Conservation (phyloP, 2,113 vertebrate genomes). For the Eulemur rufifrons region DNA sequence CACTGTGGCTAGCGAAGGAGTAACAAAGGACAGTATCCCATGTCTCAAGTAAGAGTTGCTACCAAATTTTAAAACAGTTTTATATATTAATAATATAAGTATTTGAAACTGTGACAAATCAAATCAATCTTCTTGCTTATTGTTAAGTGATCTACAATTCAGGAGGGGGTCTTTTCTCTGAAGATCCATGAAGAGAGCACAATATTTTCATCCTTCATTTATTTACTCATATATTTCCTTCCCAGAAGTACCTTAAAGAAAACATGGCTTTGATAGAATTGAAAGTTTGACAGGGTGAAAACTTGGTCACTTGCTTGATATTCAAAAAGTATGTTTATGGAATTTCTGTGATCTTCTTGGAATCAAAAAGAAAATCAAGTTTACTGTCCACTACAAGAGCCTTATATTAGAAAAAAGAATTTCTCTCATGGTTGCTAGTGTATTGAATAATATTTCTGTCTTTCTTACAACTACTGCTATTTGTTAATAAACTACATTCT, state of each 20-base stretch:
- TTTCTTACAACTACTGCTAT: neutral
- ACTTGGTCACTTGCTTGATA: neutral
- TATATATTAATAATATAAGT: neutral
- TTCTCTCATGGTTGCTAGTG: neutral
- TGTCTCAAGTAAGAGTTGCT: conserved; percentile 91
- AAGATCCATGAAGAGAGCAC: neutral
- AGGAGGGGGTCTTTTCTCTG: neutral
- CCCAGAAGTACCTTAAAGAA: neutral
- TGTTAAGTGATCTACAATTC: neutral
- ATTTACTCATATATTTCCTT: conserved; percentile 16
- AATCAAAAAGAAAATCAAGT: conserved; percentile 1
- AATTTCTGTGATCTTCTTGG: neutral
- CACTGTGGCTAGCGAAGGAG: conserved; percentile 89
- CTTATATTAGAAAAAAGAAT: neutral
- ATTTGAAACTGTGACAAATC: neutral
- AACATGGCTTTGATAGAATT: conserved; percentile 4
- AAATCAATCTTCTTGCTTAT: neutral
- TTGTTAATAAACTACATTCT: neutral
- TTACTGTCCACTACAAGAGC: neutral
- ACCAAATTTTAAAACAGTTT: conserved; percentile 26
- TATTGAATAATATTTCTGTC: neutral
- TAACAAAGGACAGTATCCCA: conserved; percentile 90
- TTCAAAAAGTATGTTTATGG: neutral
- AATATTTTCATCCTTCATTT: conserved; percentile 35
- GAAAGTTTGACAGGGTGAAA: neutral